Percentiles rank a stretch among this genome's conserved stretches.
Conservation (phyloP, 2,888 invertebrate species). For the Leptura quadrifasciata region DNA sequence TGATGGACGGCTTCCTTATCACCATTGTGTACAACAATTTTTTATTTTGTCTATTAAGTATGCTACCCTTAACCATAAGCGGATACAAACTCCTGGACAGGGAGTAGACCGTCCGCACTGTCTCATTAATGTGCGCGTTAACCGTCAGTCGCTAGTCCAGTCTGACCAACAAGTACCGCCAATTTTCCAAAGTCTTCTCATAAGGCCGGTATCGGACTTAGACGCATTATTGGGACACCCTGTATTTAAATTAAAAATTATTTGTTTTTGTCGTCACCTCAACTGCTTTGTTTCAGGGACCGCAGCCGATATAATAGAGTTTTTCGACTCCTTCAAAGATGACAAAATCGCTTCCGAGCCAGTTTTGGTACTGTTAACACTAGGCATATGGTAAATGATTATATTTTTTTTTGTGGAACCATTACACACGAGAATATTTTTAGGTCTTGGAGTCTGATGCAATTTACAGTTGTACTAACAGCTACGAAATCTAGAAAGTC, state of each 20-base stretch:
- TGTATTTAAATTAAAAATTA: not conserved
- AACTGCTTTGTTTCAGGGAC: conserved; percentile 78
- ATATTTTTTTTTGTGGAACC: conserved; percentile 12
- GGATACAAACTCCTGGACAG: too few relatives aligned
- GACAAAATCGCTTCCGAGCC: conserved; percentile 87
- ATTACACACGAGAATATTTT: conserved; percentile 41
- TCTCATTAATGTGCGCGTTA: too few relatives aligned
- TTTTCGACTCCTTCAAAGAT: conserved; percentile 97
- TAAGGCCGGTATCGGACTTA: too few relatives aligned
- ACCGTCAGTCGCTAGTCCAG: too few relatives aligned
- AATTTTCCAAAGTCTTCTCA: too few relatives aligned
- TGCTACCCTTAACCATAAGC: too few relatives aligned
- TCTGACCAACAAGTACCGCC: too few relatives aligned
- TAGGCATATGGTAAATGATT: conserved; percentile 85
- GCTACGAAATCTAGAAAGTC: conserved; percentile 89
- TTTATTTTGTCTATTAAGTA: too few relatives aligned
- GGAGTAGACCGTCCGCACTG: too few relatives aligned
- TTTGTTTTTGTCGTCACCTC: not conserved
- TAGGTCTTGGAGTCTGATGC: conserved; percentile 90
- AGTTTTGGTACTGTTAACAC: conserved; percentile 87
- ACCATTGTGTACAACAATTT: too few relatives aligned
- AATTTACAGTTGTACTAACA: conserved; percentile 95
- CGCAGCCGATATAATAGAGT: conserved; percentile 96
- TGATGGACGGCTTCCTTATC: too few relatives aligned
- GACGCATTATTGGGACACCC: too few relatives aligned